These are phyloP conservation scores for Thalassarche chlororhynchos DNA, from an alignment of 2,113 vertebrate species.

Conservation along the genomic window DNA sequence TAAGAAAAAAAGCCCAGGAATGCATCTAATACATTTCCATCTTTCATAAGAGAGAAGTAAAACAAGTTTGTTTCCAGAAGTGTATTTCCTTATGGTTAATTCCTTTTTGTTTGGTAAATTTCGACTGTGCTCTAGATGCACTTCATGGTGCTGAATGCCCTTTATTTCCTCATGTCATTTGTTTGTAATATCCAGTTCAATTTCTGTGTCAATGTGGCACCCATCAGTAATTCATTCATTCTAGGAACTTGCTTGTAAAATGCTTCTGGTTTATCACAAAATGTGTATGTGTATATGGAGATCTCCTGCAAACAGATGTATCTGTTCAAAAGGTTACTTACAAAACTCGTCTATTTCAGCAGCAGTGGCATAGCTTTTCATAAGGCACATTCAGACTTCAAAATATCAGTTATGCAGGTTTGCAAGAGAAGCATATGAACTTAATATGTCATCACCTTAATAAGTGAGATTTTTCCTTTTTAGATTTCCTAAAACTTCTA, in stretches of 20 bases:
- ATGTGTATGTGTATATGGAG: neutral
- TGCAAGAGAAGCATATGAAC: neutral
- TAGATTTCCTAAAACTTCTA: neutral
- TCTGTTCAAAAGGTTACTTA: neutral
- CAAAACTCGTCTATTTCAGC: neutral
- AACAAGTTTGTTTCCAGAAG: neutral
- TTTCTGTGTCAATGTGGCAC: neutral
- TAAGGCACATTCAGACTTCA: neutral
- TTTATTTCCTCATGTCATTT: neutral
- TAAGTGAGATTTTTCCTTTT: neutral
- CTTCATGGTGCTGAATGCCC: neutral
- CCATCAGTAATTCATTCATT: neutral
- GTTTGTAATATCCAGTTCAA: neutral
- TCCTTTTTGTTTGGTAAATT: neutral
- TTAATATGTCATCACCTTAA: neutral
- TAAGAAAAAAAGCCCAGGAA: neutral
- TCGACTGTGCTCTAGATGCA: neutral
- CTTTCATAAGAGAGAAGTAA: neutral
- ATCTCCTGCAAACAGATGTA: neutral
- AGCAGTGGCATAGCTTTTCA: neutral
- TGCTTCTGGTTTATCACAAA: neutral
- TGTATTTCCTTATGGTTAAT: neutral
- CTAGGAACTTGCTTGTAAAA: neutral
- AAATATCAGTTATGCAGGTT: neutral
- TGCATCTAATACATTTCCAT: neutral